These are phyloP conservation scores for Arctia plantaginis DNA, from an alignment of 2,888 invertebrate genomes.

Conservation along the genomic window DNA sequence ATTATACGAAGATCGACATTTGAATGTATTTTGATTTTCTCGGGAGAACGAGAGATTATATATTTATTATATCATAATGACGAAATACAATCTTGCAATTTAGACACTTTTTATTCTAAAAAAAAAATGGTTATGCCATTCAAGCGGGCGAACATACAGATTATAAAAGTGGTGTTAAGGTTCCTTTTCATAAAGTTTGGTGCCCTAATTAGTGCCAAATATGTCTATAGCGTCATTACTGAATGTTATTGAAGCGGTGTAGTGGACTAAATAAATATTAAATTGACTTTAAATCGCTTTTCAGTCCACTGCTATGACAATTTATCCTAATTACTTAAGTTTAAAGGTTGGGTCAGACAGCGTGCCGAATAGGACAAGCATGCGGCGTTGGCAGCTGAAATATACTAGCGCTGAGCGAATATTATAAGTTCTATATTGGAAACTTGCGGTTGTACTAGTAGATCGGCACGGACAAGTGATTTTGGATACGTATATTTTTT, in stretches of 20 bases:
- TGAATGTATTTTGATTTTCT: neutral
- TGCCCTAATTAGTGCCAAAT: neutral
- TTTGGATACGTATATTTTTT: too few relatives aligned
- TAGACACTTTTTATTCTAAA: neutral
- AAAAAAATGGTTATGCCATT: too few relatives aligned
- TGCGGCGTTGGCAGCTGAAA: neutral
- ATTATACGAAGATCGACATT: neutral
- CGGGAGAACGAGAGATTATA: neutral
- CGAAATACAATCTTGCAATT: neutral
- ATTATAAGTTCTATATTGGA: neutral
- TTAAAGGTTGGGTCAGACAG: neutral
- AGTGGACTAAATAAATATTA: neutral
- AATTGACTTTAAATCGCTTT: neutral
- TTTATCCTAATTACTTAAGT: neutral
- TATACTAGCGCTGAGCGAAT: neutral
- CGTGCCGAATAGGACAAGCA: neutral
- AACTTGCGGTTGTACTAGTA: too few relatives aligned
- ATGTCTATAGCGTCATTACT: neutral
- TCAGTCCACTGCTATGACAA: neutral
- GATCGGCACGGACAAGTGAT: too few relatives aligned
- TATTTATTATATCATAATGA: neutral
- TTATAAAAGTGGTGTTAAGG: neutral
- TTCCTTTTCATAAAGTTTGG: neutral
- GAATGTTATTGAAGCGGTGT: neutral
- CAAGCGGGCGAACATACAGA: neutral